Base-by-base conservation (phyloP, 2,113 vertebrate species). In the Hiodon alosoides region DNA sequence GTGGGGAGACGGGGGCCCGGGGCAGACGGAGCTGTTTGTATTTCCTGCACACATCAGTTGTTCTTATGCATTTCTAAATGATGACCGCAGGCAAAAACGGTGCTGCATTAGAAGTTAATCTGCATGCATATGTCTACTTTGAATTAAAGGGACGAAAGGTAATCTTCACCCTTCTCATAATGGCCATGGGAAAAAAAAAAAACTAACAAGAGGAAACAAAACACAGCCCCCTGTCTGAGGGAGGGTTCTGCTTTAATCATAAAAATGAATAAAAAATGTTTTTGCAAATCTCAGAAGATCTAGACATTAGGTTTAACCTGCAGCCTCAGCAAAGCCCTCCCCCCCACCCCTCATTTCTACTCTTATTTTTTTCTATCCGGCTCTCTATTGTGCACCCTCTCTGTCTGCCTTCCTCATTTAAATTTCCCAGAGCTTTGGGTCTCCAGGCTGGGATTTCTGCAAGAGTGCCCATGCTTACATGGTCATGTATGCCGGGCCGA, bases 361-460 rank as follows among this genome's bases (percentile, higher is more conserved):
- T 46, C 17, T 58, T 72, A 48, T 78, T 47, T 64, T 72, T 72
- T 72, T 65, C 5, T 7, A 14, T 48, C 47, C 46, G 3, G 52
- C 17, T 60, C 65, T 69, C 74, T 54, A 76, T 86, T 90, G 87
- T 91, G 78, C 76, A 78, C 57, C 68, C 85, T 60, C 75, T 13
- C 16, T 7, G 61, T 55, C 72, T 74, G 61, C 17, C 83, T 86
- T 80, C 75, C 78, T 80, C 62, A 92, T 93, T 93, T 92, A 84
- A 90, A 92, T 91, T 91, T 90, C 85, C 83, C 84, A 80, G 16
- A 86, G 84, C 88, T 90, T 66, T 87, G 85, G 84, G 61, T 73
- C 82, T 88, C 83, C 87, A 86, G 89, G 87, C 88, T 90, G 82
- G 88, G 90, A 90, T 93, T 93, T 92, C 90, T 91, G 91, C 90